A percentile compares a stretch with the other conserved stretches of the same genome.
phyloP scores from a whole-genome alignment of 2,113 vertebrate species.

The Hassar affinis region DNA sequence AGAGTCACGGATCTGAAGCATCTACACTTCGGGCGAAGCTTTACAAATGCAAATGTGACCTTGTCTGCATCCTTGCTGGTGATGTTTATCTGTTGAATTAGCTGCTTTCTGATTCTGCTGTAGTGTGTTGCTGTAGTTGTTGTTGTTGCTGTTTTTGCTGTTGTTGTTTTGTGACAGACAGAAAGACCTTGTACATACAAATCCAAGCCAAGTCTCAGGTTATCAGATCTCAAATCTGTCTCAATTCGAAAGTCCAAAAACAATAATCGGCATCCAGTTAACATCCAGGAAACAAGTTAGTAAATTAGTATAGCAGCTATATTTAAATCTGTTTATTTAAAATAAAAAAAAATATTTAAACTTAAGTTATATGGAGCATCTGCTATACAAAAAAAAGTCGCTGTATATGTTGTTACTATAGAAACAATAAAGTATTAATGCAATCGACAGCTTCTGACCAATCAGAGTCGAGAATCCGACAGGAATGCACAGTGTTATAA shows the following conservation, averaged over 20 bases:
- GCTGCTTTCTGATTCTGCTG: conserved; percentile 12
- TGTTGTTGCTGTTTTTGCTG: neutral
- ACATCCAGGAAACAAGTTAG: neutral
- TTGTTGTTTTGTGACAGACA: neutral
- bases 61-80: neutral
- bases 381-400: neutral
- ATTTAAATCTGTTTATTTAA: too few species aligned
- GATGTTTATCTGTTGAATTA: conserved; percentile 2
- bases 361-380: neutral
- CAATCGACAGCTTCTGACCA: neutral
- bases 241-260: neutral
- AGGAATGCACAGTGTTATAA: neutral
- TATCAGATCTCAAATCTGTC: neutral
- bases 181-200: neutral
- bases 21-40: neutral
- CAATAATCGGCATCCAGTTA: neutral
- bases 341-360: too few species aligned
- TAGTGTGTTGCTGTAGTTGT: neutral
- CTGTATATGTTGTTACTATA: neutral
- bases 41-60: neutral
- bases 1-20: conserved; percentile 63
- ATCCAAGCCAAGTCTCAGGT: neutral
- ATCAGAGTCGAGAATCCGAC: neutral
- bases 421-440: neutral
- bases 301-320: neutral